Percentiles rank a stretch among this genome's conserved stretches.
Evolutionary conservation across 1,140 invertebrate species (phyloP).

Genomic region (Xylocopa sonorina): DNA sequence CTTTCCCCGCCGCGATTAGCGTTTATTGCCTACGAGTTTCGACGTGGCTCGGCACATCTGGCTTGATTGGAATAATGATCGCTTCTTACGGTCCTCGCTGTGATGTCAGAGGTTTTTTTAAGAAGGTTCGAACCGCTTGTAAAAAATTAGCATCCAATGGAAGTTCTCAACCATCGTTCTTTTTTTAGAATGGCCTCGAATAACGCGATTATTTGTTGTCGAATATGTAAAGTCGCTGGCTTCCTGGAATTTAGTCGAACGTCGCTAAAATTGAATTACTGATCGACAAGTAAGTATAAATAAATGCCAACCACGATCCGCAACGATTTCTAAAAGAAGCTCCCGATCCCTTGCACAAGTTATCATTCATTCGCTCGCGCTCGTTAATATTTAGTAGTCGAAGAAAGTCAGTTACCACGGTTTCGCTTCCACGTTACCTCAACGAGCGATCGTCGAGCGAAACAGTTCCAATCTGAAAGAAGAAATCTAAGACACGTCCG

Average conservation of each 20-base stretch:
- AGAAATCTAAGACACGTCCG: not conserved
- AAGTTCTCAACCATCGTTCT: too few relatives aligned
- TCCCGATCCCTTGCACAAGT: not conserved
- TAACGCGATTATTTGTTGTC: too few relatives aligned
- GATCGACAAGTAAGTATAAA: too few relatives aligned
- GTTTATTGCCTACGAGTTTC: constrained; percentile 25
- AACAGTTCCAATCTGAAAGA: not conserved
- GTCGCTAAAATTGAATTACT: too few relatives aligned
- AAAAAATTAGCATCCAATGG: not conserved
- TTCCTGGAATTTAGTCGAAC: too few relatives aligned
- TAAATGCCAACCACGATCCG: too few relatives aligned
- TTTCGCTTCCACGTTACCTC: not conserved
- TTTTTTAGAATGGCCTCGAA: not conserved
- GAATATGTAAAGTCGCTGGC: too few relatives aligned
- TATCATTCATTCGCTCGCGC: not conserved
- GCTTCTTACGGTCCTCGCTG: not conserved
- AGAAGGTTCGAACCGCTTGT: not conserved
- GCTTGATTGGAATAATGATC: not conserved
- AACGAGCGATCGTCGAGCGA: not conserved
- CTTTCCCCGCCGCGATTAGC: not conserved
- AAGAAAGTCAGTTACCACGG: not conserved
- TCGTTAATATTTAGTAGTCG: not conserved
- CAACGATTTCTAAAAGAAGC: not conserved
- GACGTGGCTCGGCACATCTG: not conserved
- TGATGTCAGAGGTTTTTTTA: not conserved